phyloP scores from a whole-genome alignment of 2,113 vertebrate species.

The Xyliphius kryptos region DNA sequence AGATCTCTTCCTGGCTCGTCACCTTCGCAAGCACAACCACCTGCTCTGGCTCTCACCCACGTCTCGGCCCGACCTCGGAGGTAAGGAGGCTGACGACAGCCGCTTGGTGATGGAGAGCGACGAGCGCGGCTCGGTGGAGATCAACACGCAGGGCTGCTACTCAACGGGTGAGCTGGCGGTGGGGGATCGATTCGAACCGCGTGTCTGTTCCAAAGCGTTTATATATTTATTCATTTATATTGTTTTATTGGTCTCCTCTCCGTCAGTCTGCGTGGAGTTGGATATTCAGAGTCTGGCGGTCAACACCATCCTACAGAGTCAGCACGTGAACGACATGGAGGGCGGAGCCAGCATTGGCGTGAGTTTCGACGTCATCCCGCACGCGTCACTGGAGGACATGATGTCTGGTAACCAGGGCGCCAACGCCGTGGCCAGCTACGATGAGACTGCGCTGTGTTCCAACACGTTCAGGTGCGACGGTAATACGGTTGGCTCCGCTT shows the following conservation, averaged over 20 bases:
- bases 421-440: slow-evolving; percentile 79
- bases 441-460: slow-evolving; percentile 90
- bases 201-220: no score
- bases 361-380: slow-evolving; percentile 93
- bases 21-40: slow-evolving; percentile 88
- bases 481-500: no score
- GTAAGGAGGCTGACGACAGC: slow-evolving; percentile 92
- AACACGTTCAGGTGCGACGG: slow-evolving; percentile 91
- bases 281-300: slow-evolving; percentile 94
- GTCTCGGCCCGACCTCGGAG: slow-evolving; percentile 83
- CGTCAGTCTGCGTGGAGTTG: slow-evolving; percentile 89
- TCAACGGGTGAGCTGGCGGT: no score
- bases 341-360: slow-evolving; percentile 86
- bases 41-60: slow-evolving; percentile 90
- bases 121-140: slow-evolving; percentile 79
- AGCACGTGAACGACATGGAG: slow-evolving; percentile 95
- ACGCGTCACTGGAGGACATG: slow-evolving; percentile 93
- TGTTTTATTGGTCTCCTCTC: no score
- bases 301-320: slow-evolving; percentile 92
- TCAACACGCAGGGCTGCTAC: slow-evolving; percentile 85
- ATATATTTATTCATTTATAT: no score
- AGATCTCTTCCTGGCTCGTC: slow-evolving; percentile 93
- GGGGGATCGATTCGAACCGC: no score
- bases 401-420: slow-evolving; percentile 85
- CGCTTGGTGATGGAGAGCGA: slow-evolving; percentile 91